Evolutionary conservation across 2,888 invertebrate species (phyloP).

Genomic region (Trimorus sp.): DNA sequence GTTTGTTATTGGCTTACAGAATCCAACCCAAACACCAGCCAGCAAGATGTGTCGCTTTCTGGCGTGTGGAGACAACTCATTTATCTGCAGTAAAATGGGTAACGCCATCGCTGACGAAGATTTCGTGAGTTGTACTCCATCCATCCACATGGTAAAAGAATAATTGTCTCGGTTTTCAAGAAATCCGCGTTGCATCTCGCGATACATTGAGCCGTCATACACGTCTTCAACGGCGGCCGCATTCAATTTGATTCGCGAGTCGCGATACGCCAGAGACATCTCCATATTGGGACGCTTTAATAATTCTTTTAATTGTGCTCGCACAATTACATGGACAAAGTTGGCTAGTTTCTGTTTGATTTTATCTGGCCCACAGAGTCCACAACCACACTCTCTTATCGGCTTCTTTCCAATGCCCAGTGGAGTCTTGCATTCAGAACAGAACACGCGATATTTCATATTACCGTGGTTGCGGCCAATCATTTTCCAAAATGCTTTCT

Average conservation of each 20-base stretch:
- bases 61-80: conserved; percentile 23
- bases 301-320: no score
- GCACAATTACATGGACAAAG: no score
- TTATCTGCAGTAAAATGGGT: neutral
- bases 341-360: no score
- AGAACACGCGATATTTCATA: no score
- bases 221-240: conserved; percentile 14
- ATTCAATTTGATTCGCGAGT: no score
- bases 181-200: conserved; percentile 21
- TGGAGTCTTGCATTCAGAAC: no score
- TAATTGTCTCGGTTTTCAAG: conserved; percentile 19
- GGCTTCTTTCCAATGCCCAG: no score
- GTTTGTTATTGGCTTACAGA: conserved; percentile 18
- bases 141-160: conserved; percentile 29
- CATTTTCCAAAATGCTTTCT: neutral
- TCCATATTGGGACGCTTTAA: no score
- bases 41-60: conserved; percentile 22
- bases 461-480: no score
- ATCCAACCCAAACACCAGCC: conserved; percentile 29
- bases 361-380: no score
- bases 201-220: conserved; percentile 20
- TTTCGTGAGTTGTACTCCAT: conserved; percentile 31
- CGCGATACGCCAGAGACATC: no score
- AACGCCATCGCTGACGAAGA: conserved; percentile 17
- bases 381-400: no score